Evolutionary conservation across 2,113 vertebrate species (phyloP), one percentile per base, ranked within the genome.

Genomic region (Sinocyclocheilus anshuiensis): DNA sequence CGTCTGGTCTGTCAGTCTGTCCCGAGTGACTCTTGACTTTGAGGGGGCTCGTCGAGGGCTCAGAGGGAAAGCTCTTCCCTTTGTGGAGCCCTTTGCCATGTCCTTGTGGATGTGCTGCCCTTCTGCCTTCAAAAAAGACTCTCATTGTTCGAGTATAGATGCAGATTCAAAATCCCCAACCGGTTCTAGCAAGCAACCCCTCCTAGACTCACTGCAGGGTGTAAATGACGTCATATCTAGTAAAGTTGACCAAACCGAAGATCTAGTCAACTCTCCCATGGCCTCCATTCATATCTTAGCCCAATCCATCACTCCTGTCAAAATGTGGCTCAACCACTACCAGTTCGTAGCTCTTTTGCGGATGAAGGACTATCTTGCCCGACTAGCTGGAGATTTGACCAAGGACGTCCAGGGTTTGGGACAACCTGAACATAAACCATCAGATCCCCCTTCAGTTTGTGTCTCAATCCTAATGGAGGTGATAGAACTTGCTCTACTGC

Each of bases 321-420:
- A 94, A 16, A 82, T 97, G 93, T 95, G 96, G 87, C 95, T 99
- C n/a, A 97, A 97, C 88, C 98, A 99, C 92, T 99, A 99, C 91
- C 97, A 99, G 83, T 99, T 97, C 59, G 92, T 99, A 63, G 97
- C 97, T 6, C 94, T 99, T 63, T 95, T 99, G 85, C 95, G 98
- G 84, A 95, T 98, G 93, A 98, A 96, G 88, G 97, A 99, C 69
- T 91, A 95, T 72, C 91, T 99, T 85, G 94, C 95, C 24, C 89
- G 91, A 0, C 91, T 99, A n/a, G 96, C 96, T 4, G 91, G 91
- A 18, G 96, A 98, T 90, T 89, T 98, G 91, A 88, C 94, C 33
- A 94, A 92, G 63, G 96, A 97, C 22, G 93, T 94, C 1, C 93
- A 93, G 86, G 89, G 90, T 20, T 86, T 89, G 87, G 94, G 79